Evolutionary conservation across 2,113 vertebrate species (phyloP), one percentile per base, ranked within the genome.

Genomic region (Lichenostomus cassidix): DNA sequence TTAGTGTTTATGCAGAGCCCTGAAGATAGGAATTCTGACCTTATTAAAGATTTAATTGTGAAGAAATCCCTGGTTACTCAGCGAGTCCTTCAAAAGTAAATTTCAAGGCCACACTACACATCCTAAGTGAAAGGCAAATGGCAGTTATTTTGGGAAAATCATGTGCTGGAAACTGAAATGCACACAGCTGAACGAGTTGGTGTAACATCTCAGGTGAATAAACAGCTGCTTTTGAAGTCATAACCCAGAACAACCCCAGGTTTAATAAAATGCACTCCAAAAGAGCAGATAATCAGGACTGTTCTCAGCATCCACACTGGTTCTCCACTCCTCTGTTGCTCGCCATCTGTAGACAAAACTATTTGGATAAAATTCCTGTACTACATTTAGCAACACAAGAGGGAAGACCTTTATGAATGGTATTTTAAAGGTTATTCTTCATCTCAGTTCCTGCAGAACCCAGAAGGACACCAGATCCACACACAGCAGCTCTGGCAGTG

Each of bases 11-110:
- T 39, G 67, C 89, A 42, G 84, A 2, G 23, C 94, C 94, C 81
- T 62, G 58, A 91, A 95, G 91, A 87, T 15, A 94, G 0, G 33
- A 87, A 80, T 92, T 84, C 85, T 31, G 70, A 87, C 93, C 91
- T 87, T 89, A 95, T 95, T 97, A 92, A 76, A 76, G 84, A 92
- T 77, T 77, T 95, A 96, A 97, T 96, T 95, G 91, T 95, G 70
- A 83, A 82, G 80, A 76, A 87, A 90, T 97, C 93, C 81, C 93
- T 79, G 25, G 89, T 56, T 87, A 83, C 39, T 55, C 12, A 1
- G 42, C 0, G 0, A 90, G 93, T 59, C 94, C 93, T 96, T 95
- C 89, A 94, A 7, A 76, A 91, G 41, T 13, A 39, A 76, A 92
- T 94, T 94, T 95, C 89, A 95, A 96, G 95, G 96, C 87, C 93